phyloP scores from a whole-genome alignment of 2,113 vertebrate genomes.

The Acrocephalus arundinaceus region DNA sequence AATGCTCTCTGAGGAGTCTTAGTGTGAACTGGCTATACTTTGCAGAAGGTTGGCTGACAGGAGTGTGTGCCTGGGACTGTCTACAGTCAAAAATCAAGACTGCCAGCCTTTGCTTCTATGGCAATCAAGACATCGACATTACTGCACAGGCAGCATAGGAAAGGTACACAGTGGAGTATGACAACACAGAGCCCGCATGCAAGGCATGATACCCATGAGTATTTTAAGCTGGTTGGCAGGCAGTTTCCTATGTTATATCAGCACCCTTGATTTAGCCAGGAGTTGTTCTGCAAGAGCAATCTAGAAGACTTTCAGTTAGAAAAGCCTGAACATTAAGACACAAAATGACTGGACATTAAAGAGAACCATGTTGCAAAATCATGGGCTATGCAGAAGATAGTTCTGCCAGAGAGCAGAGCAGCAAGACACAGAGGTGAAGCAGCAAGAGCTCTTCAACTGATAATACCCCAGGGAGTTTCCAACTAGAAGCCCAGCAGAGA shows the following conservation, averaged over 20 bases:
- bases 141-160: not conserved
- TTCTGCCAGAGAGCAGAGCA: not conserved
- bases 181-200: not conserved
- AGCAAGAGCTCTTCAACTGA: not conserved
- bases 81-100: not conserved
- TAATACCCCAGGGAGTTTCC: not conserved
- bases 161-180: not conserved
- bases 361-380: not conserved
- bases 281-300: not conserved
- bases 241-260: not conserved
- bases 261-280: not conserved
- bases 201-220: not conserved
- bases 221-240: not conserved
- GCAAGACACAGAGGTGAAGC: not conserved
- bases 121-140: not conserved
- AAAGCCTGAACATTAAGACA: not conserved
- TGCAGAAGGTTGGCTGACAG: not conserved
- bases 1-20: not conserved
- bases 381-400: not conserved
- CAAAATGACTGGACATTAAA: not conserved
- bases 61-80: not conserved
- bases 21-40: not conserved
- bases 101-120: not conserved
- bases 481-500: not conserved
- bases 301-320: not conserved